Evolutionary conservation across 2,797 vertebrate species (phyloP), one percentile per base, ranked within the genome.

Genomic region (Channallabes apus): DNA sequence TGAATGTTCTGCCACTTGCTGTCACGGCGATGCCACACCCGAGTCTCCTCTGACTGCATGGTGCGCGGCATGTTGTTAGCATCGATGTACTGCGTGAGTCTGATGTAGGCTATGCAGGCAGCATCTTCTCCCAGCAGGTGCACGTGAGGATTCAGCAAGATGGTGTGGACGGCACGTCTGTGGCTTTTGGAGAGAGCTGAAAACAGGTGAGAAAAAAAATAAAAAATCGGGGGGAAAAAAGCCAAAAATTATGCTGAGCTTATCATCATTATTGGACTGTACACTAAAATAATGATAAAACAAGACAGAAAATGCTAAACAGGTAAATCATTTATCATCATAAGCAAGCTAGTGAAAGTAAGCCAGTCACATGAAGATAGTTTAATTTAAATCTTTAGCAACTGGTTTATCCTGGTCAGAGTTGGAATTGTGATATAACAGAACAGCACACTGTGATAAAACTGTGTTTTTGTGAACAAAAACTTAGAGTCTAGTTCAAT

Each of bases 1-100:
- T 99, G 98, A 90, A 99, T 96, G 24, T 98, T 99, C 93, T 99
- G 98, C 98, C 98, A 99, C 91, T 99, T 99, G 84, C 96, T 94
- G 78, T 99, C 98, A 0, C 97, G 97, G 84, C 98, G 97, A 91
- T 99, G 98, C 98, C 98, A 99, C 90, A 99, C 97, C 0, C 98
- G 96, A 0, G 98, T 99, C 92, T 99, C 98, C 92, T 99, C 98
- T 0, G 98, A 97, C 94, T 99, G 98, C 97, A 96, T 97, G 29
- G 97, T 99, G 91, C 97, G 96, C n/a, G 98, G 98, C 96, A 96
- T 93, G 54, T 96, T 96, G 0, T 90, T 92, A 84, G 91, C 79
- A 41, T 99, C 97, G 84, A 98, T 95, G 94, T 99, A 99, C 93
- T 99, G 98, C 0, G 97, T 99, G 84, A 99, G 97, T 80, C 98